Percentiles rank a stretch among this genome's conserved stretches.
phyloP scores from a whole-genome alignment of 2,113 vertebrate genomes.

The Elgaria multicarinata region DNA sequence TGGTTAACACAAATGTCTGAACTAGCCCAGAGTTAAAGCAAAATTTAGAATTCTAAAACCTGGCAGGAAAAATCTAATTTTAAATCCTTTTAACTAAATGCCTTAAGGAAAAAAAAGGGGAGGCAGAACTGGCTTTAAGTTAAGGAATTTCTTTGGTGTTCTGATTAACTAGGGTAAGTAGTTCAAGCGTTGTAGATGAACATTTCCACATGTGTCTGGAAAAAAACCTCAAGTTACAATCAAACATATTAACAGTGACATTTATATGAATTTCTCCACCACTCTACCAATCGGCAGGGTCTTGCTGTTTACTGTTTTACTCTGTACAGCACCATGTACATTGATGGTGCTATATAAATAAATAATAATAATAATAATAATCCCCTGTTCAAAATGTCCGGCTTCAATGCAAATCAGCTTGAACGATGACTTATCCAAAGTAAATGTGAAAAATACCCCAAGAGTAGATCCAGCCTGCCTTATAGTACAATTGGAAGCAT shows the following conservation, averaged over 20 bases:
- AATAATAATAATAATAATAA: no score
- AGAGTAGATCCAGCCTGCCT: not conserved
- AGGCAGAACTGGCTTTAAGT: not conserved
- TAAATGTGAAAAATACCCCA: not conserved
- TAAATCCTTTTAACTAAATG: not conserved
- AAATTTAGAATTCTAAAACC: not conserved
- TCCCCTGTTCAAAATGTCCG: not conserved
- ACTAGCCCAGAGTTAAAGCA: not conserved
- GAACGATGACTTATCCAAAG: not conserved
- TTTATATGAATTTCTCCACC: not conserved
- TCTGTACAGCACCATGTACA: no score
- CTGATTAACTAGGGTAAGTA: fast-evolving
- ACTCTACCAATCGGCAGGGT: not conserved
- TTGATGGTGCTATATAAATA: no score
- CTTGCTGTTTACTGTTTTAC: no score
- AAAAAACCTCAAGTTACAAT: not conserved
- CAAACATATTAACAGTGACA: not conserved
- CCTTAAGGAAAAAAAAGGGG: not conserved
- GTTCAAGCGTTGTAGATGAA: not conserved
- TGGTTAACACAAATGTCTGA: not conserved
- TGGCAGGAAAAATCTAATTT: not conserved
- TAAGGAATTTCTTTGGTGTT: not conserved
- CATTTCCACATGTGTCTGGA: not conserved
- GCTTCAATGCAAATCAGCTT: not conserved
- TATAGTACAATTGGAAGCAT: not conserved